Percentiles rank a stretch among this genome's conserved stretches.
Evolutionary conservation across 2,797 vertebrate genomes (phyloP).

Genomic region (Eulemur coronatus): DNA sequence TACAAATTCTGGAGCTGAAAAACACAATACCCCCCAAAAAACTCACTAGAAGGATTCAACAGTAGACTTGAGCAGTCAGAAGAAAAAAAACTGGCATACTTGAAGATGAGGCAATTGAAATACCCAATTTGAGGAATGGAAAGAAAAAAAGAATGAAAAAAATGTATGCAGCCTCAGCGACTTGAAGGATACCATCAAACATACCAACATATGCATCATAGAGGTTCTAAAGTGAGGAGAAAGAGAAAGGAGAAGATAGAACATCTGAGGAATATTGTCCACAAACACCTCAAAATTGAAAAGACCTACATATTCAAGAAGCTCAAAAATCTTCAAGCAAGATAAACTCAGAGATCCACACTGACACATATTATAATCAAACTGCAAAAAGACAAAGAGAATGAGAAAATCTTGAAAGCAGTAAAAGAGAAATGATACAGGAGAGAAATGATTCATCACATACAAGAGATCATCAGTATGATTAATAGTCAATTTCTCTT

Average conservation of each 20-base stretch:
- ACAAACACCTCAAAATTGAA: background rate
- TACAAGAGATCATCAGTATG: background rate
- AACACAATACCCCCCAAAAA: background rate
- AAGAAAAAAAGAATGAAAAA: background rate
- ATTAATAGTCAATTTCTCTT: background rate
- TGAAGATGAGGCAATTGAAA: background rate
- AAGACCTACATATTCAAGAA: background rate
- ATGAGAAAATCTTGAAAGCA: background rate
- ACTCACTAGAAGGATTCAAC: background rate
- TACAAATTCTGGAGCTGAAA: background rate
- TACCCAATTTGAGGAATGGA: background rate
- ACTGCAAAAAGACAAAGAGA: background rate
- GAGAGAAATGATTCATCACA: background rate
- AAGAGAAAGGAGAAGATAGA: background rate
- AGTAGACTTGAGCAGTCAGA: background rate
- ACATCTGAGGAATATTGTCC: background rate
- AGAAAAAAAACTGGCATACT: background rate
- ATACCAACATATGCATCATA: background rate
- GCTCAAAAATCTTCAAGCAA: background rate
- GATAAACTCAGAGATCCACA: background rate
- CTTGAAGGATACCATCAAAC: background rate
- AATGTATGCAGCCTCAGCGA: background rate
- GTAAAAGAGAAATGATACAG: background rate
- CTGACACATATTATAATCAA: background rate
- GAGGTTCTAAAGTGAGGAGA: background rate